Conservation (phyloP, 92 coral and sea anemone genomes). For the Metridium senile region DNA sequence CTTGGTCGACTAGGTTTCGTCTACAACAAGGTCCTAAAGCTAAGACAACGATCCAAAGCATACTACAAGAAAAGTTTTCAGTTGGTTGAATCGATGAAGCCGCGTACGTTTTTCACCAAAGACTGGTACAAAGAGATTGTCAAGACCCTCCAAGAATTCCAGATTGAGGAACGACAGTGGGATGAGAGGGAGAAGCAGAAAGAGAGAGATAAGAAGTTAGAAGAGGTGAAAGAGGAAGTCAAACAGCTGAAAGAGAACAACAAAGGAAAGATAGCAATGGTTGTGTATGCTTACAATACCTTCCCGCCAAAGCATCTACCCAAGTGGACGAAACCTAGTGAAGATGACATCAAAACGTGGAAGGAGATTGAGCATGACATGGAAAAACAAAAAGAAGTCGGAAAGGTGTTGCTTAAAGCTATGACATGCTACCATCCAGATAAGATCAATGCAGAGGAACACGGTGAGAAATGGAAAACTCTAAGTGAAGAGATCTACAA, state of each 20-base stretch:
- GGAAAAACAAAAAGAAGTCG: constrained; percentile 22
- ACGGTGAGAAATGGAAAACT: constrained; percentile 86
- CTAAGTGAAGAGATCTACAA: constrained; percentile 84
- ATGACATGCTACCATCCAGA: constrained; percentile 81
- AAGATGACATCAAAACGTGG: constrained; percentile 56
- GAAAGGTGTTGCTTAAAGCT: constrained; percentile 50
- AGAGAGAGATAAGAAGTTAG: constrained; percentile 71
- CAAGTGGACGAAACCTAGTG: constrained; percentile 60
- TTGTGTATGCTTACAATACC: constrained; percentile 55
- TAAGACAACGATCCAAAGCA: constrained; percentile 66
- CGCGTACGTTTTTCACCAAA: constrained; percentile 65
- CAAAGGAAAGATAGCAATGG: constrained; percentile 34
- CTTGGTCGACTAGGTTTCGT: constrained; percentile 78
- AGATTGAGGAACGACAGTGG: constrained; percentile 56
- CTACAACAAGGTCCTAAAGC: constrained; percentile 80
- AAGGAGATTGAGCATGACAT: constrained; percentile 16
- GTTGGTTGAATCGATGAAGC: constrained; percentile 90
- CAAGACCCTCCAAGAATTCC: constrained; percentile 35
- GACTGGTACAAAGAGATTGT: constrained; percentile 79
- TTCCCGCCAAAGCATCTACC: constrained; percentile 65
- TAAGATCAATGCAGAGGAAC: constrained; percentile 52
- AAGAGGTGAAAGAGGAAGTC: constrained; percentile 65
- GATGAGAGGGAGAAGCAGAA: constrained; percentile 41
- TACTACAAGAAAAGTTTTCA: constrained; percentile 80
- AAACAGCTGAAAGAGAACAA: constrained; percentile 51